Percentiles rank a stretch among this genome's conserved stretches.
These are phyloP conservation scores for Allacma fusca DNA, from an alignment of 2,888 invertebrate species.

Conservation along the genomic window DNA sequence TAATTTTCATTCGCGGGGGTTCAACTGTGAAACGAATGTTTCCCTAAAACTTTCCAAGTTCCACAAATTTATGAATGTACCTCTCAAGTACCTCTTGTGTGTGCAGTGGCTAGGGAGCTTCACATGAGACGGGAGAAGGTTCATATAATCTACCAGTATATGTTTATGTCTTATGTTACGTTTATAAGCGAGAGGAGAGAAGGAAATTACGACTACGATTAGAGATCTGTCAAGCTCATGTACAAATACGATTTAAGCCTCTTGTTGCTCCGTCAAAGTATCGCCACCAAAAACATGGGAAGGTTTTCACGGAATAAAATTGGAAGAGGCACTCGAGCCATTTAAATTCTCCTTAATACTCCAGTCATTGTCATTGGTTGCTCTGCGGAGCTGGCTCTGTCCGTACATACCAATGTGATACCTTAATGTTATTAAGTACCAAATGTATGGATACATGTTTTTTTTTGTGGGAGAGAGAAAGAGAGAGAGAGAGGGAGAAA, in stretches of 20 bases:
- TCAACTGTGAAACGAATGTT: no score
- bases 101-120: no score
- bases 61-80: no score
- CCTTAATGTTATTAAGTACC: no score
- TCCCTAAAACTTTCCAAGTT: no score
- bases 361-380: not conserved
- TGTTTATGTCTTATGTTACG: no score
- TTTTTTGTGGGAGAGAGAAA: conserved; percentile 20
- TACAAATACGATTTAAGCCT: conserved; percentile 33
- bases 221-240: conserved; percentile 26
- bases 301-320: conserved; percentile 33
- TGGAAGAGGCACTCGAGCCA: conserved; percentile 42
- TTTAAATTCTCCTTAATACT: conserved; percentile 32
- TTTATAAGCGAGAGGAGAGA: not conserved
- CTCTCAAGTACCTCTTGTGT: no score
- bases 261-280: conserved; percentile 34
- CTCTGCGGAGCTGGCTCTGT: no score
- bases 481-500: conserved; percentile 48
- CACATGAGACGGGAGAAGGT: no score
- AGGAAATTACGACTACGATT: conserved; percentile 29
- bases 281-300: conserved; percentile 13
- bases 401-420: no score
- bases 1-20: no score
- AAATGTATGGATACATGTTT: not conserved
- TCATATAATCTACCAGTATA: no score